A percentile compares a stretch with the other conserved stretches of the same genome.
phyloP scores from a whole-genome alignment of 2,797 vertebrate species.

The Rhincodon typus region DNA sequence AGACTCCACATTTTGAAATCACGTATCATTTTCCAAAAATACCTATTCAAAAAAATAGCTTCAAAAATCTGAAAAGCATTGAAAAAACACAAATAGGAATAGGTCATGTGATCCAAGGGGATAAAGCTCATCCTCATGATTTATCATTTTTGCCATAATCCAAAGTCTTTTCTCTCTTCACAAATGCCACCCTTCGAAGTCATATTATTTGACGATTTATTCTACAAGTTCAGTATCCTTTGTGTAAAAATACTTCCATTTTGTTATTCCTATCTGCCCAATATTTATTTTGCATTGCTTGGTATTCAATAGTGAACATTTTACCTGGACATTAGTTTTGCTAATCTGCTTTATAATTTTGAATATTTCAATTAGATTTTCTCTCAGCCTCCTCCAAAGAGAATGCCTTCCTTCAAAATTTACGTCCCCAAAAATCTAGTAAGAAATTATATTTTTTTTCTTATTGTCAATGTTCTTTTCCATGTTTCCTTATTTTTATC shows the following conservation, averaged over 20 bases:
- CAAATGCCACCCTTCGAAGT: neutral
- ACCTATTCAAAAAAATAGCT: neutral
- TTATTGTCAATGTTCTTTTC: neutral
- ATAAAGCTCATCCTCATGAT: neutral
- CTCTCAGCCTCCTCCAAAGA: neutral
- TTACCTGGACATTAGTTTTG: neutral
- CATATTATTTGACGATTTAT: neutral
- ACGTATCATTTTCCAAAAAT: neutral
- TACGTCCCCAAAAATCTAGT: neutral
- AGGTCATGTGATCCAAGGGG: neutral
- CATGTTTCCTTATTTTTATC: neutral
- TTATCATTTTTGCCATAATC: neutral
- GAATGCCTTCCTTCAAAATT: neutral
- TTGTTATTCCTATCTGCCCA: neutral
- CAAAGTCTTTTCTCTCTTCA: neutral
- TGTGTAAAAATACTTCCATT: neutral
- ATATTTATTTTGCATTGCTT: neutral
- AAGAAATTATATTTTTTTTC: conserved; percentile 12
- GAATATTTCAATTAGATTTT: neutral
- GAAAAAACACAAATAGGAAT: neutral
- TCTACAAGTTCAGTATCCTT: neutral
- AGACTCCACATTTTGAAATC: neutral
- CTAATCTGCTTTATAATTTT: neutral
- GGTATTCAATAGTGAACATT: neutral
- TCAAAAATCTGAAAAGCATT: neutral